Evolutionary conservation across 1,140 invertebrate species (phyloP).

Genomic region (Mya arenaria): DNA sequence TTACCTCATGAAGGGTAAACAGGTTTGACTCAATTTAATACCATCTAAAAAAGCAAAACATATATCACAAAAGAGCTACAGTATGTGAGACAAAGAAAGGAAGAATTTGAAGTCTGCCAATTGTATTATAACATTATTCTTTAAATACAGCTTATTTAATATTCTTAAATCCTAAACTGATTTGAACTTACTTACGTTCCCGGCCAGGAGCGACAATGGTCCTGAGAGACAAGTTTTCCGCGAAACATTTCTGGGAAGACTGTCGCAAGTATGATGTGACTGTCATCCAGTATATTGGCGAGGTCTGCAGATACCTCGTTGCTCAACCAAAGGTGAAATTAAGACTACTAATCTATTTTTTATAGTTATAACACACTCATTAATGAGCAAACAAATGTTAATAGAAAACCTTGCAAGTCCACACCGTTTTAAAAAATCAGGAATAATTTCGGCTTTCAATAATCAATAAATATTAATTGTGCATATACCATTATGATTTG

Average conservation of each 20-base stretch:
- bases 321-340: slow-evolving; percentile 82
- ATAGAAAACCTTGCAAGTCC: neutral
- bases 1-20: no score
- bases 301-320: slow-evolving; percentile 97
- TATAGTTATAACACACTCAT: neutral
- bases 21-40: no score
- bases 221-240: slow-evolving; percentile 73
- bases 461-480: no score
- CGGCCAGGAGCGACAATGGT: slow-evolving; percentile 70
- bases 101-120: neutral
- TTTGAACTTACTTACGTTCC: no score
- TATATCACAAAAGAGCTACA: neutral
- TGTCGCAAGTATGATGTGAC: slow-evolving; percentile 72
- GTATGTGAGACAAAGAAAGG: neutral
- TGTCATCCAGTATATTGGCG: slow-evolving; percentile 93
- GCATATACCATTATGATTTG: no score
- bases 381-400: neutral
- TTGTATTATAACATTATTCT: neutral
- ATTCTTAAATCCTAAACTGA: neutral
- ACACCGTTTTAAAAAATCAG: neutral
- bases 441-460: no score
- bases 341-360: neutral
- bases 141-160: neutral
- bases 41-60: no score
- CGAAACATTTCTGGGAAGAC: slow-evolving; percentile 72